Evolutionary conservation across 2,797 vertebrate genomes (phyloP), one percentile per base, ranked within the genome.

Genomic region (Rhabdomys pumilio): DNA sequence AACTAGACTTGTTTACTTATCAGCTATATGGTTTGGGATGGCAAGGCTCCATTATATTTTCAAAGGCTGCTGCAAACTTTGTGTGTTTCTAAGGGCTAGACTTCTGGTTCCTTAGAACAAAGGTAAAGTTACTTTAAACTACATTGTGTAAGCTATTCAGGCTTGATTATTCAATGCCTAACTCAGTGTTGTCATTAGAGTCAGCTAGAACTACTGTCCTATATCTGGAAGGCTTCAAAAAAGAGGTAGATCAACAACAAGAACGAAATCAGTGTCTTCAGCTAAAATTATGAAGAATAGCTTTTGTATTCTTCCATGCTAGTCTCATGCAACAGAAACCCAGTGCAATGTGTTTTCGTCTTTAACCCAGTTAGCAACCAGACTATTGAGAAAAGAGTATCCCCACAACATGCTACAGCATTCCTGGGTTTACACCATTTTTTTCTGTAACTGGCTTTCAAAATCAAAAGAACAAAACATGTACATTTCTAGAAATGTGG

Each of bases 121-220:
- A 96, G 34, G 75, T 75, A 92, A 94, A 90, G 10, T 96, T 92
- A 92, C 59, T 75, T 97, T 90, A 79, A 90, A 90, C n/a, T 95
- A 29, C 57, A 75, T 88, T 90, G 41, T 41, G 31, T 75, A 87
- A 95, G 75, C 31, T 92, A 22, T 90, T 92, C 44, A 53, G 24
- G 29, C 44, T 93, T 96, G 88, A 82, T n/a, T 69, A 82, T 31
- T 67, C 80, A 93, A 75, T 93, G 5, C 9, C 22, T 92, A 91
- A 80, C 15, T 95, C 55, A 67, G 0, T 88, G 92, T 95, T 91
- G 34, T 61, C 92, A 94, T 91, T 47, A 72, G 41, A 94, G 47
- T 29, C 20, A 89, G 10, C n/a, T 83, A 94, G 55, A 55, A 92
- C 24, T 88, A 81, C 79, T 94, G 47, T 77, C 57, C 22, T 89